phyloP scores from a whole-genome alignment of 2,113 vertebrate species.

The Protomyctophum bolini region DNA sequence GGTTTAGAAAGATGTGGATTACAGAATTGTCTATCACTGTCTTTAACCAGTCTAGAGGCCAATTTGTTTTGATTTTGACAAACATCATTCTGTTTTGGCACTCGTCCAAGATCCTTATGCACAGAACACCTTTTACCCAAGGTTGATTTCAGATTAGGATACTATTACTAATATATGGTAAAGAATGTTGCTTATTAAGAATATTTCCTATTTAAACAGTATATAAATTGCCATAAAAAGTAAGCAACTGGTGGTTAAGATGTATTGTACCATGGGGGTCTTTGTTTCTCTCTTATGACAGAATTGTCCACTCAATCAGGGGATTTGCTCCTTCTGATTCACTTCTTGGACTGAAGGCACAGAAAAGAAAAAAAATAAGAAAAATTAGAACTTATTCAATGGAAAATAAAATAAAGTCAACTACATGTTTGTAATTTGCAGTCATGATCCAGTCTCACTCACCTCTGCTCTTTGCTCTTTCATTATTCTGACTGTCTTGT shows the following conservation, averaged over 20 bases:
- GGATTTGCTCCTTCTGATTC: conserved; percentile 78
- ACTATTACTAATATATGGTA: conserved; percentile 79
- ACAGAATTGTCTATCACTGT: conserved; percentile 79
- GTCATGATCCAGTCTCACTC: conserved; percentile 3
- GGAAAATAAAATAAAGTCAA: conserved; percentile 80
- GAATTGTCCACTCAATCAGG: conserved; percentile 75
- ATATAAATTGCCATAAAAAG: conserved; percentile 78
- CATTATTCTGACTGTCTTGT: too few species aligned
- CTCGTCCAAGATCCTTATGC: conserved; percentile 69
- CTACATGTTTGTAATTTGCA: conserved; percentile 51
- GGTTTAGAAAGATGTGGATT: conserved; percentile 79
- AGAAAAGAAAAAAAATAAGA: conserved; percentile 26
- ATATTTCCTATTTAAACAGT: conserved; percentile 75
- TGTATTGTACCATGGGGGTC: conserved; percentile 61
- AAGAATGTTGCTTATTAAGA: conserved; percentile 75
- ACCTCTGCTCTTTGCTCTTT: not conserved
- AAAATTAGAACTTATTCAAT: conserved; percentile 75
- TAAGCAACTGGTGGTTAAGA: conserved; percentile 68
- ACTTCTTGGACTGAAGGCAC: conserved; percentile 76
- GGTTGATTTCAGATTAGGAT: conserved; percentile 73
- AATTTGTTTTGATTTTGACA: conserved; percentile 70
- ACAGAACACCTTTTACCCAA: conserved; percentile 69
- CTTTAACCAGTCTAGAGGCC: conserved; percentile 76
- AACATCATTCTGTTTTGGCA: conserved; percentile 69
- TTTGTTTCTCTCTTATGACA: conserved; percentile 73